Percentiles rank a stretch among this genome's conserved stretches.
Conservation (phyloP, 2,113 vertebrate species). For the Psophia crepitans region DNA sequence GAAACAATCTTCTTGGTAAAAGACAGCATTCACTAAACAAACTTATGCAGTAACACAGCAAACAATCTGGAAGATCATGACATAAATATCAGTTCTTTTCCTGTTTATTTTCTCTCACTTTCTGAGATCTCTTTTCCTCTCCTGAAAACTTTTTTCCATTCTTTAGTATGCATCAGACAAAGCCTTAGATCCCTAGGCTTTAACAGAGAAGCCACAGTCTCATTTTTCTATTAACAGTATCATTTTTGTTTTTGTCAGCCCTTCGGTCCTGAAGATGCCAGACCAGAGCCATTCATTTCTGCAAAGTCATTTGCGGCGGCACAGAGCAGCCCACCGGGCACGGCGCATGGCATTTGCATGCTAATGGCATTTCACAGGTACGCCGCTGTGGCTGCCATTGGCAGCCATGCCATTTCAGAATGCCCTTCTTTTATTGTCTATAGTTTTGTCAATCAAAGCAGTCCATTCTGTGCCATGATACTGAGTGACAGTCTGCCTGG, state of each 20-base stretch:
- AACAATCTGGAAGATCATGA: background rate
- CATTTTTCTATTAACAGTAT: conserved; percentile 25
- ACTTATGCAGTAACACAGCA: background rate
- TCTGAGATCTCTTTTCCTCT: background rate
- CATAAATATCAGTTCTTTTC: background rate
- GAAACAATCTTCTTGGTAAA: background rate
- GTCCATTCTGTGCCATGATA: background rate
- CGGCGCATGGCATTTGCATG: fast-evolving
- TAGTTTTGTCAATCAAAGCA: background rate
- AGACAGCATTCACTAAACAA: conserved; percentile 13
- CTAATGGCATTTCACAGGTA: background rate
- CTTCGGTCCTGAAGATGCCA: background rate
- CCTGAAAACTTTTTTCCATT: background rate
- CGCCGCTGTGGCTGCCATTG: background rate
- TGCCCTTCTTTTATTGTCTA: background rate
- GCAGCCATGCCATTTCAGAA: background rate
- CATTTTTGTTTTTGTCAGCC: background rate
- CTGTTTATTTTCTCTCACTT: background rate
- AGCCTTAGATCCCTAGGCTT: conserved; percentile 11
- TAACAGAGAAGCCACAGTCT: background rate
- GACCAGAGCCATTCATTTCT: background rate
- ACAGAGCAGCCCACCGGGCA: background rate
- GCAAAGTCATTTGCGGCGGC: background rate
- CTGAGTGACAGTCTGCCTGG: background rate
- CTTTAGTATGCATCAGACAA: conserved; percentile 16